A percentile compares a stretch with the other conserved stretches of the same genome.
Evolutionary conservation across 2,888 invertebrate genomes (phyloP).

Genomic region (Mimumesa dahlbomi): DNA sequence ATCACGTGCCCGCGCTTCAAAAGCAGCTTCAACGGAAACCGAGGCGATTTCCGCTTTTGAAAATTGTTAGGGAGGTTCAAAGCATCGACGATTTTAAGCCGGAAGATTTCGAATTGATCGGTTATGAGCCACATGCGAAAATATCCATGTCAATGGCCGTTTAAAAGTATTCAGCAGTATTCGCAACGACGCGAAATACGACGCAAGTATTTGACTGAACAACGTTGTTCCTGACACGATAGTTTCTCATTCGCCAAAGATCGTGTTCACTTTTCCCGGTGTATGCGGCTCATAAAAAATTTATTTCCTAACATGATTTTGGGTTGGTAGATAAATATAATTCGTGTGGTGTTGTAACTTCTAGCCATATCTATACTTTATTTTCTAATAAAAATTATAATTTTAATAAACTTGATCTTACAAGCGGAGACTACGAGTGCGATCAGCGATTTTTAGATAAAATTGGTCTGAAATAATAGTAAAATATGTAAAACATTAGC

Average conservation of each 20-base stretch:
- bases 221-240: not conserved
- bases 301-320: not conserved
- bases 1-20: conserved; percentile 92
- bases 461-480: no score
- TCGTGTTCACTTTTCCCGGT: not conserved
- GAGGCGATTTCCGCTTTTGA: conserved; percentile 90
- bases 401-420: conserved; percentile 72
- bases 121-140: conserved; percentile 93
- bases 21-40: conserved; percentile 91
- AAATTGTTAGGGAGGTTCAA: conserved; percentile 87
- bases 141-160: conserved; percentile 97
- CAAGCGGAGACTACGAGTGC: no score
- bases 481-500: no score
- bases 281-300: not conserved
- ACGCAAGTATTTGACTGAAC: not conserved
- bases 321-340: conserved; percentile 29
- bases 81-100: conserved; percentile 92
- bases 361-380: conserved; percentile 70
- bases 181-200: not conserved
- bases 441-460: no score
- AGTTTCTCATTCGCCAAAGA: not conserved
- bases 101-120: conserved; percentile 92
- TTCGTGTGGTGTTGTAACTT: conserved; percentile 26
- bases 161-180: conserved; percentile 76
- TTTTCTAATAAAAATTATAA: conserved; percentile 76